A percentile compares a stretch with the other conserved stretches of the same genome.
phyloP scores from a whole-genome alignment of 2,113 vertebrate genomes.

The Pterocles burchelli region DNA sequence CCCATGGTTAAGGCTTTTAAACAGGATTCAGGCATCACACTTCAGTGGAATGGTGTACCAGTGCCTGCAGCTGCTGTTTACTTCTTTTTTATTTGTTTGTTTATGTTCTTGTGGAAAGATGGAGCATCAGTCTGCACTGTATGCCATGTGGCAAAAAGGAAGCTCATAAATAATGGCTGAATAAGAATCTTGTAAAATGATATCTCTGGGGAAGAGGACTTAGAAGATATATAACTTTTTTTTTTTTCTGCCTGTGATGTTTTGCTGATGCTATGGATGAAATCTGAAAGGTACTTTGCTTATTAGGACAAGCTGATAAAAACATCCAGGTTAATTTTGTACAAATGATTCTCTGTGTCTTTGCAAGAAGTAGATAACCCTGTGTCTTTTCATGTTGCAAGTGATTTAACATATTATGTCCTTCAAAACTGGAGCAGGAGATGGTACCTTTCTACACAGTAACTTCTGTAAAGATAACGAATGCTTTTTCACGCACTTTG shows the following conservation, averaged over 20 bases:
- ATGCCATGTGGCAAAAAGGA: background rate
- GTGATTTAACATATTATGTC: background rate
- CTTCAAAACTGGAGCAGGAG: background rate
- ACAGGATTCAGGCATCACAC: background rate
- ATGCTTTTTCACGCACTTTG: background rate
- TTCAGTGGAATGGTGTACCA: background rate
- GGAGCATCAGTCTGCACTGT: background rate
- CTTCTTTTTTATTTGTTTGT: conserved; percentile 6
- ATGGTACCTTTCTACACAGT: background rate
- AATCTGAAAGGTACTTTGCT: background rate
- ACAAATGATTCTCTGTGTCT: background rate
- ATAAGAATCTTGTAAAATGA: background rate
- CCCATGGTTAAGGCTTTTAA: background rate
- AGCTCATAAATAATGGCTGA: background rate
- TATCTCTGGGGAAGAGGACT: background rate
- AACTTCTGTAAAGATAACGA: background rate
- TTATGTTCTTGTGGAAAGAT: background rate
- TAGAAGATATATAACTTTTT: background rate
- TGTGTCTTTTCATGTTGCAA: background rate
- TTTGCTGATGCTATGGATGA: background rate
- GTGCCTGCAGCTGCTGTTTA: conserved; percentile 1
- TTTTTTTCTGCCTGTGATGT: background rate
- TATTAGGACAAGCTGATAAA: background rate
- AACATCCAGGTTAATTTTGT: background rate
- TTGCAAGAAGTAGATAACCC: background rate